These are phyloP conservation scores for Apamea anceps DNA, from an alignment of 2,888 invertebrate genomes.

Conservation along the genomic window DNA sequence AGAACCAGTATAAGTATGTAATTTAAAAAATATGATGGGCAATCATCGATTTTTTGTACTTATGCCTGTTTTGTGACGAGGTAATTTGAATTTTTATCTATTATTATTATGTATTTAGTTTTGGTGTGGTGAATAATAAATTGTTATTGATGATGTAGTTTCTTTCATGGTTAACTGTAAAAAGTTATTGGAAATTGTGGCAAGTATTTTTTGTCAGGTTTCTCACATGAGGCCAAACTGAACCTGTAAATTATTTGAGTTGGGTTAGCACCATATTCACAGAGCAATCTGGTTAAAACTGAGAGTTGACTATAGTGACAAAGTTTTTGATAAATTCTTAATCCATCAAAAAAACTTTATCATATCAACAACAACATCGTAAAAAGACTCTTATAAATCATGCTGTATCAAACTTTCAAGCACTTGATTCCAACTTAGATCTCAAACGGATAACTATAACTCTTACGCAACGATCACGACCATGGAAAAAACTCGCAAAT, in stretches of 20 bases:
- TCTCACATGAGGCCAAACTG: neutral
- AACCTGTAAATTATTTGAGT: neutral
- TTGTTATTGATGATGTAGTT: constrained; percentile 33
- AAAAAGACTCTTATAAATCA: neutral
- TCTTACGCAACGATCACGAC: constrained; percentile 23
- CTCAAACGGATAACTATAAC: constrained; percentile 14
- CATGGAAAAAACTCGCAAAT: constrained; percentile 32
- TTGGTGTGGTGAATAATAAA: constrained; percentile 44
- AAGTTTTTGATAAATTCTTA: neutral
- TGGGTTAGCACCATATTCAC: neutral
- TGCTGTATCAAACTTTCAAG: neutral
- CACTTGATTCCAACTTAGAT: neutral
- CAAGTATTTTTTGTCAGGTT: neutral
- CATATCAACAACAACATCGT: neutral
- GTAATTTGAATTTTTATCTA: constrained; percentile 55
- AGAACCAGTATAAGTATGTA: constrained; percentile 54
- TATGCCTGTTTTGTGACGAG: constrained; percentile 44
- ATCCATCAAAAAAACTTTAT: neutral
- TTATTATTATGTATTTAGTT: constrained; percentile 48
- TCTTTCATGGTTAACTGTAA: constrained; percentile 42
- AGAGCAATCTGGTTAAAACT: neutral
- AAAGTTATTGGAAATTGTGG: constrained; percentile 17
- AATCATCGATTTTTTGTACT: constrained; percentile 63
- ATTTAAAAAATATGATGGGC: constrained; percentile 56
- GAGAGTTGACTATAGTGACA: neutral